phyloP scores from a whole-genome alignment of 2,888 invertebrate species.

The Cecidostiba fungosa region DNA sequence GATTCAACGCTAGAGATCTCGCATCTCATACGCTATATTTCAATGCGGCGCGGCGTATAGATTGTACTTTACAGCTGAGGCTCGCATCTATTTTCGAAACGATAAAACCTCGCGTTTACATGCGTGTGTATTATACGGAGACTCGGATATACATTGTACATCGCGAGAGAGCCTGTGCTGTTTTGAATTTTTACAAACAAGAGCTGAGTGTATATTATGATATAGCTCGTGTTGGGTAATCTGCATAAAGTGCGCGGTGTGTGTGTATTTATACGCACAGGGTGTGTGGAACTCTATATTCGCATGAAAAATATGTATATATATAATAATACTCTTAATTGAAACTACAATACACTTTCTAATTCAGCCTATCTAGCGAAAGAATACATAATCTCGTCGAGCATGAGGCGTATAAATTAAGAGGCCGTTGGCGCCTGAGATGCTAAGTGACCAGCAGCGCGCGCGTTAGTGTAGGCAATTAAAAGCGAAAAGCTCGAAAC shows the following conservation, averaged over 20 bases:
- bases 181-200: background rate
- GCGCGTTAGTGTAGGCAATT: slow-evolving; percentile 67
- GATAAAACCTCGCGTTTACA: slow-evolving; percentile 2
- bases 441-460: slow-evolving; percentile 71
- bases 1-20: slow-evolving; percentile 37
- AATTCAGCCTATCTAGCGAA: background rate
- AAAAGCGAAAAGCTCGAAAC: slow-evolving; percentile 41
- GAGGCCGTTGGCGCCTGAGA: slow-evolving; percentile 39
- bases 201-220: too few relatives aligned
- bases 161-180: background rate
- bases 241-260: background rate
- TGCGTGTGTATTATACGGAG: background rate
- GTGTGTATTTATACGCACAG: background rate
- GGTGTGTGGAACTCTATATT: background rate
- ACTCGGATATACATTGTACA: background rate
- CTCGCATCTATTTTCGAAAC: background rate
- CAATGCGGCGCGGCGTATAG: slow-evolving; percentile 7
- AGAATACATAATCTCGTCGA: background rate
- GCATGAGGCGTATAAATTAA: slow-evolving; percentile 44
- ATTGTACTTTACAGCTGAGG: background rate
- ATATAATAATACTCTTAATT: background rate
- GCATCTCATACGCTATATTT: slow-evolving; percentile 46
- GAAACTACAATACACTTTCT: background rate
- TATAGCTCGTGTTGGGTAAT: background rate
- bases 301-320: background rate